phyloP scores from a whole-genome alignment of 92 coral and sea anemone genomes.

The Pocillopora grandis region DNA sequence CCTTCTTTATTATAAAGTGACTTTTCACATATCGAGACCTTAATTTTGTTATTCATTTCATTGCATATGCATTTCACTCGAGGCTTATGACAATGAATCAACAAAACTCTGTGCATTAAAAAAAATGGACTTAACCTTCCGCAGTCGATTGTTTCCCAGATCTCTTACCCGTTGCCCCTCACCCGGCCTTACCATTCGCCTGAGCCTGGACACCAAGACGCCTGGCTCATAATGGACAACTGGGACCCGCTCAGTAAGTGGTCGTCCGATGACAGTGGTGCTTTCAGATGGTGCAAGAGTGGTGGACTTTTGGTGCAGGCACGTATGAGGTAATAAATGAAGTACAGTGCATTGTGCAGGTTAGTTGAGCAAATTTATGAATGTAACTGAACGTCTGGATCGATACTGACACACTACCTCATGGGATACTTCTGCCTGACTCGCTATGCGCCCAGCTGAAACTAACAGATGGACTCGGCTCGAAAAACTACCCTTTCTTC shows the following conservation, averaged over 20 bases:
- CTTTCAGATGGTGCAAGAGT: slow-evolving; percentile 26
- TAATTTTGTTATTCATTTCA: too few relatives aligned
- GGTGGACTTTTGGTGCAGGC: slow-evolving; percentile 36
- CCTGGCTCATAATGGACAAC: slow-evolving; percentile 17
- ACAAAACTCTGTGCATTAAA: too few relatives aligned
- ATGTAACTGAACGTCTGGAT: slow-evolving; percentile 15
- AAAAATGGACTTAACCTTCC: too few relatives aligned
- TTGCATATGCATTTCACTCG: too few relatives aligned
- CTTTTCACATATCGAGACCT: too few relatives aligned
- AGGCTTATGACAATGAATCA: too few relatives aligned
- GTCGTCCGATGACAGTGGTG: slow-evolving; percentile 15
- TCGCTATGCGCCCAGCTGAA: neutral
- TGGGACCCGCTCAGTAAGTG: slow-evolving; percentile 15
- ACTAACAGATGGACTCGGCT: neutral
- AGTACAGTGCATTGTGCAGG: slow-evolving; percentile 47
- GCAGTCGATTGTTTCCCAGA: neutral
- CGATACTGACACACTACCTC: neutral
- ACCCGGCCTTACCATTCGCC: slow-evolving; percentile 32
- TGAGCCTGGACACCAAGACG: slow-evolving; percentile 35
- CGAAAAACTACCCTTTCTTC: slow-evolving; percentile 3
- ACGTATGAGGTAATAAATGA: slow-evolving; percentile 36
- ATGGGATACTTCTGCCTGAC: slow-evolving; percentile 1
- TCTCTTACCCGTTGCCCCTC: neutral
- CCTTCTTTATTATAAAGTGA: too few relatives aligned
- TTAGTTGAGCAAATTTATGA: slow-evolving; percentile 10